Conservation (phyloP, 2,113 vertebrate species). For the Onychorhynchus coronatus region DNA sequence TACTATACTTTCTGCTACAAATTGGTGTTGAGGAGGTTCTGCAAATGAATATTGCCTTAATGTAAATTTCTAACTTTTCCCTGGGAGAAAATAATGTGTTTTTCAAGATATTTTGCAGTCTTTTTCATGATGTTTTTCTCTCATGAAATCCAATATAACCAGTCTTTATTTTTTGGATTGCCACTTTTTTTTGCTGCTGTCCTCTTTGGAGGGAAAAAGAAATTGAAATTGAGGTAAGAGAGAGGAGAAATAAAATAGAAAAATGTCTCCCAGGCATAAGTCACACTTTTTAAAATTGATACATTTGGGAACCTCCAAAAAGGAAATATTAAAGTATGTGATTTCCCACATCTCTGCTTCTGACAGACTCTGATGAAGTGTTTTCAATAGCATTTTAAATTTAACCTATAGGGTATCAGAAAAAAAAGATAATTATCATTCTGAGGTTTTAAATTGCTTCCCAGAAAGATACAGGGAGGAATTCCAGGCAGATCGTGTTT, state of each 20-base stretch:
- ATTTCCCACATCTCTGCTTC: constrained; percentile 25
- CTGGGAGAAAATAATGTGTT: background rate
- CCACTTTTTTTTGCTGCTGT: background rate
- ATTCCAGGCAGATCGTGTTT: background rate
- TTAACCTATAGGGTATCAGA: background rate
- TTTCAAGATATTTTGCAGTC: background rate
- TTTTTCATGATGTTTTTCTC: background rate
- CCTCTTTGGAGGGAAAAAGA: background rate
- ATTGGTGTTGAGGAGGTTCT: background rate
- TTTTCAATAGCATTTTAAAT: constrained; percentile 31
- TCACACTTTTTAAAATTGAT: background rate
- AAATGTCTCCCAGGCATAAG: background rate
- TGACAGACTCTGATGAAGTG: background rate
- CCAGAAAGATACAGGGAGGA: background rate
- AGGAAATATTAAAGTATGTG: background rate
- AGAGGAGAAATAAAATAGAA: background rate
- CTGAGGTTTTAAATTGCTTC: constrained; percentile 31
- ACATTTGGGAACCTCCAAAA: background rate
- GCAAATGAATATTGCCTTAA: background rate
- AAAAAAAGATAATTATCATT: constrained; percentile 31
- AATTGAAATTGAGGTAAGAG: background rate
- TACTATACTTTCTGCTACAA: background rate
- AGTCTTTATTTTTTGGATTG: background rate
- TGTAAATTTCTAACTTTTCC: background rate
- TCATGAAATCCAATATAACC: background rate